These are phyloP conservation scores for Scolopax bukidnonensis DNA, from an alignment of 2,797 vertebrate species.

Conservation along the genomic window DNA sequence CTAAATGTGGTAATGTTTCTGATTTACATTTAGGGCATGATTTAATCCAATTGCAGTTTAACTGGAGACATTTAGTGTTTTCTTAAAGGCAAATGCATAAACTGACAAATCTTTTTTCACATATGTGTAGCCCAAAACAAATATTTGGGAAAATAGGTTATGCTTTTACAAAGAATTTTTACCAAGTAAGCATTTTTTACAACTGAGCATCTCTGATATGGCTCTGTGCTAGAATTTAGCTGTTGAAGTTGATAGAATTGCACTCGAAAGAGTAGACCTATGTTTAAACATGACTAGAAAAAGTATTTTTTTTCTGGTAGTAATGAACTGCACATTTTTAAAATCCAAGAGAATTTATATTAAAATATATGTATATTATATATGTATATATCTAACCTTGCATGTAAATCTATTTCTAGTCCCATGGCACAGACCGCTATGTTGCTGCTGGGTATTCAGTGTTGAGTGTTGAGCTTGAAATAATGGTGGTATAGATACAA, in stretches of 20 bases:
- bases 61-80: neutral
- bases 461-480: neutral
- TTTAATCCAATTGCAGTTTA: slow-evolving; percentile 14
- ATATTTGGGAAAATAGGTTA: neutral
- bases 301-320: neutral
- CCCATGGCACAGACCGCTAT: neutral
- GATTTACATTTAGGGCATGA: neutral
- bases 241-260: neutral
- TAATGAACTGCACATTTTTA: neutral
- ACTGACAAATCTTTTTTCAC: neutral
- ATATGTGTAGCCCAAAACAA: neutral
- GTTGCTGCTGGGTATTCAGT: neutral
- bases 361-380: neutral
- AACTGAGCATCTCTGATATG: neutral
- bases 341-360: neutral
- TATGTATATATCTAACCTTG: neutral
- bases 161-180: neutral
- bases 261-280: neutral
- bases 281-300: neutral
- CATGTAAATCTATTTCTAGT: neutral
- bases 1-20: neutral
- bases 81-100: neutral
- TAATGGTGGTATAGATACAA: neutral
- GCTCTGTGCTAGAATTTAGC: neutral
- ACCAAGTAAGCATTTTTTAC: neutral